These are phyloP conservation scores for Palythoa grandis DNA, from an alignment of 92 coral and sea anemone genomes.

Conservation along the genomic window DNA sequence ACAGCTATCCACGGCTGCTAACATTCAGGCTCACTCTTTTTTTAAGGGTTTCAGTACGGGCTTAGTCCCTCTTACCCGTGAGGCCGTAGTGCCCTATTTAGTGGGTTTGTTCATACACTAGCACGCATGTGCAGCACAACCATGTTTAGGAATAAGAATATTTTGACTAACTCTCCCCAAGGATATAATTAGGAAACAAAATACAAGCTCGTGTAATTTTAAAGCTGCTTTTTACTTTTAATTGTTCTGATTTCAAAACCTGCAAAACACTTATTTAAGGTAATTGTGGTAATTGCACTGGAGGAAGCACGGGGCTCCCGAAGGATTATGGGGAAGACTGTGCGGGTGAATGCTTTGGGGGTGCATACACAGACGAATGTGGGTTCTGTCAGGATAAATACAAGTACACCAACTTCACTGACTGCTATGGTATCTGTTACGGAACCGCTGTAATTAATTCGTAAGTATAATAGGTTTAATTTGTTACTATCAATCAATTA, in stretches of 20 bases:
- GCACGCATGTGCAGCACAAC: no score
- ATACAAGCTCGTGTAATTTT: background rate
- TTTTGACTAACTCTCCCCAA: background rate
- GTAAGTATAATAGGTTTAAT: background rate
- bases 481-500: no score
- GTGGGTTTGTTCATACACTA: no score
- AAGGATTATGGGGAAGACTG: background rate
- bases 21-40: no score
- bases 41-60: no score
- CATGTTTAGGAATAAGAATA: no score
- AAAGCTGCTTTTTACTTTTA: background rate
- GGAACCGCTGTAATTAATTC: background rate
- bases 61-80: no score
- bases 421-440: background rate
- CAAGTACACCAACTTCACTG: background rate
- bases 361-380: background rate
- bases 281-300: constrained; percentile 6
- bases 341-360: background rate
- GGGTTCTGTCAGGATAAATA: background rate
- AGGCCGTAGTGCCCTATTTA: no score
- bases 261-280: background rate
- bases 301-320: background rate
- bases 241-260: no score
- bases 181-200: background rate
- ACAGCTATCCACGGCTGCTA: no score